Base-by-base conservation (phyloP, 2,888 invertebrate species). In the Barypeithes pellucidus region DNA sequence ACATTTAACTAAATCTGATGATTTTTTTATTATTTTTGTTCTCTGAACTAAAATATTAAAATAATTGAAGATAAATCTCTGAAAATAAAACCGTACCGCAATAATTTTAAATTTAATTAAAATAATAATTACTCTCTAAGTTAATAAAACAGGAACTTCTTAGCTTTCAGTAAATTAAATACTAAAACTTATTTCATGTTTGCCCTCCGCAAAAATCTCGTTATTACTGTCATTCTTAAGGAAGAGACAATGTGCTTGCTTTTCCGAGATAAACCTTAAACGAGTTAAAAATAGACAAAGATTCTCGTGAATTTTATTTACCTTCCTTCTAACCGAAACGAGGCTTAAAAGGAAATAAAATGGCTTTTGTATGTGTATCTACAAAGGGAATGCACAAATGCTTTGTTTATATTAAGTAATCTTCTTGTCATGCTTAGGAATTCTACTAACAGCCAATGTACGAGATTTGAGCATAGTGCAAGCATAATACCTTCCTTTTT, bases 241-340 rank as follows among this genome's bases (percentile, higher is more conserved):
- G 54, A 54, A 54, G 16, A 54, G 29, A 54, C 54, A 54, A 54
- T 54, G 54, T 54, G 33, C 54, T 54, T 14, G 29, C 16, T 33
- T 33, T 33, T 33, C 16, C 33, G 33, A 22, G 54, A 54, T 54
- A 54, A 54, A 54, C 33, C 14, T 9, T 54, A 54, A 54, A 33
- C 22, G 41, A 62, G 62, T 24, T 62, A 45, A 62, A 62, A 62
- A 62, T 62, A 62, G 45, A 62, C 45, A 20, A 45, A 62, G 45
- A 7, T 16, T 16, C 54, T 54, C 0, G 54, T 14, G 54, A 22
- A 62, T 41, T 62, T 29, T 62, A 24, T 62, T 62, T 62, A 62
- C 62, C 45, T 45, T 62, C n/a, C 43, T 41, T 41, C 43, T 62
- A 45, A 62, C 62, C 62, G 29, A 29, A 61, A 61, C 14, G 61